Evolutionary conservation across 37 sponge, comb jelly and placozoan genomes (phyloP).

Genomic region (Petrosia ficiformis): DNA sequence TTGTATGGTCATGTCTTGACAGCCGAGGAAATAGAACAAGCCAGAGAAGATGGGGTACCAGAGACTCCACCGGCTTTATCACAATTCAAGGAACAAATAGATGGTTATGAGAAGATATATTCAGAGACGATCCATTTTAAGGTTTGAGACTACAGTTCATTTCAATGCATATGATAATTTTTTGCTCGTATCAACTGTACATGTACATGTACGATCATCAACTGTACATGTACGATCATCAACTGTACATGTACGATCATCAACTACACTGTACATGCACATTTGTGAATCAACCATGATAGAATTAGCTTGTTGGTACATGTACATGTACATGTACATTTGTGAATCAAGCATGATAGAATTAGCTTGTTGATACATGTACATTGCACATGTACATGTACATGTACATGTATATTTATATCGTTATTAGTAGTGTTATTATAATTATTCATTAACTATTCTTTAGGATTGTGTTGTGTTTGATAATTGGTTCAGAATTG

Average conservation of each 20-base stretch:
- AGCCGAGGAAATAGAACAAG: slow-evolving; percentile 60
- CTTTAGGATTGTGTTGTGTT: slow-evolving; percentile 50
- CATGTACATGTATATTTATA: slow-evolving; percentile 3
- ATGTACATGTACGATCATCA: too few species aligned
- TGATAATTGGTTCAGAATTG: slow-evolving; percentile 92
- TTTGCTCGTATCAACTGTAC: neutral
- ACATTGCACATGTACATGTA: slow-evolving; percentile 7
- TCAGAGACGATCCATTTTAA: slow-evolving; percentile 75
- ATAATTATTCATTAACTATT: neutral
- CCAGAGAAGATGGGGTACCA: slow-evolving; percentile 93
- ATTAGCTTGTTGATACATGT: too few species aligned
- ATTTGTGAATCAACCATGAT: too few species aligned
- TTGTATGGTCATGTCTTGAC: slow-evolving; percentile 91
- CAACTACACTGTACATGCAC: too few species aligned
- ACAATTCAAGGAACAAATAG: slow-evolving; percentile 80
- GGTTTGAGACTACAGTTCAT: slow-evolving; percentile 6
- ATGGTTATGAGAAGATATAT: slow-evolving; percentile 62
- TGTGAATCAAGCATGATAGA: too few species aligned
- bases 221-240: neutral
- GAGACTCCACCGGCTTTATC: slow-evolving; percentile 86
- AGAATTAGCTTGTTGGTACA: too few species aligned
- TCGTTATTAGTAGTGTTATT: neutral
- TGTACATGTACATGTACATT: too few species aligned
- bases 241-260: too few species aligned
- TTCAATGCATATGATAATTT: neutral